phyloP scores from a whole-genome alignment of 2,797 vertebrate species.

The Parauchenoglanis ngamensis region DNA sequence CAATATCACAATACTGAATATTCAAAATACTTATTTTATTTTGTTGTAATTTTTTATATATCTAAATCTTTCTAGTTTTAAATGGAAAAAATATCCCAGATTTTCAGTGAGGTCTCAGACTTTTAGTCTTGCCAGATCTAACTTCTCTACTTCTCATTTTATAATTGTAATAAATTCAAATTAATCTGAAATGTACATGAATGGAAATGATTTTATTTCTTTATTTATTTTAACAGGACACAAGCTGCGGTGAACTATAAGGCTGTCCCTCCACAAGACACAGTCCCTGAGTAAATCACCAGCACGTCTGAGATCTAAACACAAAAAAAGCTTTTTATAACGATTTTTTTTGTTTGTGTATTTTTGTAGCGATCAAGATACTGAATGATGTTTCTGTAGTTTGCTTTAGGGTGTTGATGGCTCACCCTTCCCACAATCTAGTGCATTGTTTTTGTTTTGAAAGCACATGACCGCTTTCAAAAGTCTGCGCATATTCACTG shows the following conservation, averaged over 20 bases:
- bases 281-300: constrained; percentile 13
- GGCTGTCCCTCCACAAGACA: constrained; percentile 27
- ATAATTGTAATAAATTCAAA: not conserved
- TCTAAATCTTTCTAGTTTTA: not conserved
- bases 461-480: too few relatives aligned
- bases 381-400: not conserved
- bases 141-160: not conserved
- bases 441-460: too few relatives aligned
- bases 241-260: constrained; percentile 13
- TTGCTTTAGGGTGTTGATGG: not conserved
- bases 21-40: not conserved
- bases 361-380: not conserved
- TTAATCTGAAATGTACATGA: not conserved
- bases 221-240: not conserved
- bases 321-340: constrained; percentile 2
- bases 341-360: not conserved
- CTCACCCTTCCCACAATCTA: too few relatives aligned
- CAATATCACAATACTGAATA: not conserved
- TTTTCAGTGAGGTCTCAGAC: not conserved
- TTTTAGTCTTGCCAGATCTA: not conserved
- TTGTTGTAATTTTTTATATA: not conserved
- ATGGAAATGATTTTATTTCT: not conserved
- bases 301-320: not conserved
- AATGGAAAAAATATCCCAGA: not conserved
- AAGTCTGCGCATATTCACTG: too few relatives aligned